phyloP scores from a whole-genome alignment of 2,797 vertebrate species.

The Mormyrops attenuatus region DNA sequence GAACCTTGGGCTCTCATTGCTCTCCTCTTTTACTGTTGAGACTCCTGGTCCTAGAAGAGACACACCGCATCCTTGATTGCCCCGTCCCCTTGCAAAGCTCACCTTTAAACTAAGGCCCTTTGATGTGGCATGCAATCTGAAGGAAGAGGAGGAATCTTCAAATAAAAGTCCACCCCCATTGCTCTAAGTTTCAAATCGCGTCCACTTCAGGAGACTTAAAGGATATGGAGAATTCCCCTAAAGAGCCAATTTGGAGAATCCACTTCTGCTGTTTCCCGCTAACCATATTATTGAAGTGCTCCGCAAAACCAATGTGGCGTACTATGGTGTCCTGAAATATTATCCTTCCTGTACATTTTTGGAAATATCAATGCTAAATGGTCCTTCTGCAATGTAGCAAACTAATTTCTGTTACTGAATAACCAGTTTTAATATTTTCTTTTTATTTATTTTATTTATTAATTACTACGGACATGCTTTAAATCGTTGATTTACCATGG shows the following conservation, averaged over 20 bases:
- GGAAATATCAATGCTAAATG: not conserved
- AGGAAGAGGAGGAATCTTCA: not conserved
- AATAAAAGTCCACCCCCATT: not conserved
- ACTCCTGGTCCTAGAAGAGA: not conserved
- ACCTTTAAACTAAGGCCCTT: not conserved
- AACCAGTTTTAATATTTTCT: not conserved
- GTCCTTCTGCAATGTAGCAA: constrained; percentile 1
- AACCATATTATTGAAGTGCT: not conserved
- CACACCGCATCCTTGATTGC: not conserved
- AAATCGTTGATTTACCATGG: not conserved
- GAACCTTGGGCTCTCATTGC: not conserved
- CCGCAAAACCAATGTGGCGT: not conserved
- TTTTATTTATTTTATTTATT: not conserved
- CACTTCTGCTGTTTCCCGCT: not conserved
- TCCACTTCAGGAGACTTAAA: not conserved
- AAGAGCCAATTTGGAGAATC: not conserved
- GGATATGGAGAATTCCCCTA: not conserved
- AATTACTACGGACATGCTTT: not conserved
- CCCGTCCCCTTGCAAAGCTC: not conserved
- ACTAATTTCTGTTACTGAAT: constrained; percentile 3
- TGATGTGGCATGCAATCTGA: not conserved
- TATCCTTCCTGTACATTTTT: not conserved
- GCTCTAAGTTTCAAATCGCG: not conserved
- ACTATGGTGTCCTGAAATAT: not conserved
- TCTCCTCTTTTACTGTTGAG: not conserved